A percentile compares a stretch with the other conserved stretches of the same genome.
phyloP scores from a whole-genome alignment of 2,113 vertebrate species.

The Stigmatopora nigra region DNA sequence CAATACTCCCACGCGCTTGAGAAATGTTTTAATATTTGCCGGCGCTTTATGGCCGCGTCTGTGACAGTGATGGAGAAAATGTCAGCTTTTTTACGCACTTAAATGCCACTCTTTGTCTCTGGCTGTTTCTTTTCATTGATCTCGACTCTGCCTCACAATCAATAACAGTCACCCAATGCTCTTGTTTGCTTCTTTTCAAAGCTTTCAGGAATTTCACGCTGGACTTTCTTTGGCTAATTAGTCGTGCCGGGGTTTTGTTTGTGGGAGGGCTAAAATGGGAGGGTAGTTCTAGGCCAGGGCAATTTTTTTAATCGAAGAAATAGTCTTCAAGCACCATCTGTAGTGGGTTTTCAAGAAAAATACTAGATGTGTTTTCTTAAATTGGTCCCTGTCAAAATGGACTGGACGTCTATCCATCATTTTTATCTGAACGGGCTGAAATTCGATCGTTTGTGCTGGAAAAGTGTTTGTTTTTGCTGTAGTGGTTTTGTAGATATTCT shows the following conservation, averaged over 20 bases:
- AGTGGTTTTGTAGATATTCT: no score
- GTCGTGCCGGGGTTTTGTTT: slow-evolving; percentile 32
- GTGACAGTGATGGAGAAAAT: slow-evolving; percentile 99
- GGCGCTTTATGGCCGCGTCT: slow-evolving; percentile 87
- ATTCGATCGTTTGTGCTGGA: no score
- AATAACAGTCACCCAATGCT: slow-evolving; percentile 65
- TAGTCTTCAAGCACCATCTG: background rate
- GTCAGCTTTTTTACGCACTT: slow-evolving; percentile 92
- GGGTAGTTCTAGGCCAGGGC: background rate
- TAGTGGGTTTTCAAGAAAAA: background rate
- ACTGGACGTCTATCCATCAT: no score
- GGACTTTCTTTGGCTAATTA: slow-evolving; percentile 64
- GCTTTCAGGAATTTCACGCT: slow-evolving; percentile 56
- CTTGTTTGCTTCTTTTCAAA: slow-evolving; percentile 63
- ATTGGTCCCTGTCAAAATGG: no score
- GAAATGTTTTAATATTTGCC: slow-evolving; percentile 99
- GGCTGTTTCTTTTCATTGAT: slow-evolving; percentile 92
- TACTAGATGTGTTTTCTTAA: background rate
- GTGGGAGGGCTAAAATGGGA: slow-evolving; percentile 24
- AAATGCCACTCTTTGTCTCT: slow-evolving; percentile 96
- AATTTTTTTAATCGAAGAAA: background rate
- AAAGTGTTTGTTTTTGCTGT: no score
- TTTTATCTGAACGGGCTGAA: no score
- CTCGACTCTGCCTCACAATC: slow-evolving; percentile 86
- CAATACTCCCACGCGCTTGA: slow-evolving; percentile 95